phyloP scores from a whole-genome alignment of 2,888 invertebrate species.

The Acronicta alni region DNA sequence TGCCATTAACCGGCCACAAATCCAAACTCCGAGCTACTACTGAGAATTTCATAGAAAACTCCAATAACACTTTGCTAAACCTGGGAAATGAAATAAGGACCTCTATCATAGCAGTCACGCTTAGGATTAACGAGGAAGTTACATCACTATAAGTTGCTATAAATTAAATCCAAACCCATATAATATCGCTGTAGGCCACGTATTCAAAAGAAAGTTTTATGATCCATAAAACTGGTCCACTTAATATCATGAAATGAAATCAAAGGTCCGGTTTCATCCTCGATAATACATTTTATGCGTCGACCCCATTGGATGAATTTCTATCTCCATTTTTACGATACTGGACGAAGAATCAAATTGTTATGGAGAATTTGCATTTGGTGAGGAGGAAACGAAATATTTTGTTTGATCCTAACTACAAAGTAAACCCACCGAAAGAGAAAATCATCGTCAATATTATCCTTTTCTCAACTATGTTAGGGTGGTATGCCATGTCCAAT shows the following conservation, averaged over 20 bases:
- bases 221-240: conserved; percentile 76
- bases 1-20: too few species aligned
- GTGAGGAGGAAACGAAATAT: not conserved
- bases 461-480: too few species aligned
- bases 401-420: not conserved
- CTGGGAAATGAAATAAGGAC: too few species aligned
- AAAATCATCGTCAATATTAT: too few species aligned
- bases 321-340: conserved; percentile 67
- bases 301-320: conserved; percentile 70
- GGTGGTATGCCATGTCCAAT: too few species aligned
- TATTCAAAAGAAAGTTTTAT: conserved; percentile 78
- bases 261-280: conserved; percentile 66
- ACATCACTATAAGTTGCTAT: not conserved
- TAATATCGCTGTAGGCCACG: conserved; percentile 57
- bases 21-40: too few species aligned
- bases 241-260: conserved; percentile 75
- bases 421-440: not conserved
- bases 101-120: too few species aligned
- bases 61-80: too few species aligned
- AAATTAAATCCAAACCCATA: conserved; percentile 45
- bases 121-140: too few species aligned
- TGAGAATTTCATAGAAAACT: too few species aligned
- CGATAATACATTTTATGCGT: conserved; percentile 78
- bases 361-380: conserved; percentile 3
- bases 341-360: conserved; percentile 24